Base-by-base conservation (phyloP, 2,888 invertebrate genomes). In the Hofmannophila pseudospretella region DNA sequence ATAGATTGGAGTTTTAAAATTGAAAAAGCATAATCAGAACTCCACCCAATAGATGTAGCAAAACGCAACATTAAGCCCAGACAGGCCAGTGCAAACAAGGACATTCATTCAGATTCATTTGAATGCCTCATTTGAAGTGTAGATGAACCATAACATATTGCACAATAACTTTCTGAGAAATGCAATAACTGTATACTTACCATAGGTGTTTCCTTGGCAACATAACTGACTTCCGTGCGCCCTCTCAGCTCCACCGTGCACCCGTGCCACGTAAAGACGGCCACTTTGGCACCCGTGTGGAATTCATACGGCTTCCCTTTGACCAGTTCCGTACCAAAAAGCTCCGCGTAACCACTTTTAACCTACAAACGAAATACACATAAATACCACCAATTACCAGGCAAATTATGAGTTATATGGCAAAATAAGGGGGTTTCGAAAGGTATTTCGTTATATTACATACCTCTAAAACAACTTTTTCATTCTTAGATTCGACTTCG, bases 171-270 rank as follows among this genome's bases (percentile, higher is more conserved):
- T n/a, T n/a, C n/a, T n/a, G n/a, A n/a, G n/a, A n/a, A n/a, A n/a
- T n/a, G n/a, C n/a, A 19, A 30, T 11, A 29, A 19, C 4, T 33
- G 13, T 25, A 7, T 31, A 4, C 56, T 61, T 51, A 93, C 92
- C 97, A 98, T 98, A 0, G 98, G 98, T 0, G 99, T 99, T 67
- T 98, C 97, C 70, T 96, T 96, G 0, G 98, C 96, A 0, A 97
- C 90, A 70, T 99, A 99, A 48, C 94, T 96, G 14, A 96, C 96
- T 74, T 98, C 98, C 1, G 96, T 95, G 68, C 92, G 93, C 1
- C 98, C 99, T 41, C 90, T 89, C 7, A 98, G 74, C 74, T 95
- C 95, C 0, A 99, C 78, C 0, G 91, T 91, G 65, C 98, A 98
- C 1, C 97, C 97, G 65, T 98, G 96, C 93, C 96, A 99, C 1